Evolutionary conservation across 2,888 invertebrate species (phyloP).

Genomic region (Anodontia alba): DNA sequence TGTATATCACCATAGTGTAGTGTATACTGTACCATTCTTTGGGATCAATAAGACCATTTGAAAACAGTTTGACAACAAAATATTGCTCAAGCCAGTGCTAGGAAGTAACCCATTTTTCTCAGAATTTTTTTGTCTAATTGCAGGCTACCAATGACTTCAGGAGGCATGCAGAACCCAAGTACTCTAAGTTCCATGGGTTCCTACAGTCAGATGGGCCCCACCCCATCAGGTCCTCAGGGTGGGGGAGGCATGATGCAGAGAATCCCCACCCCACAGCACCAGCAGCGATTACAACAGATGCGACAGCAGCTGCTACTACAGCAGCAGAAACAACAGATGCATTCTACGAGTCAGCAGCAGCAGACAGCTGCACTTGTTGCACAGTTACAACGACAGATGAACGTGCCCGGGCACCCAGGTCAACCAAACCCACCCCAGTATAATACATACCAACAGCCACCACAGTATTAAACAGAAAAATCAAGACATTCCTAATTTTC

Average conservation of each 20-base stretch:
- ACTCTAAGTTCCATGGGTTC: slow-evolving; percentile 64
- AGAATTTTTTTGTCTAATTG: neutral
- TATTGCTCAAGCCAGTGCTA: too few species aligned
- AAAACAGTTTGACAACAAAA: too few species aligned
- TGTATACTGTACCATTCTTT: too few species aligned
- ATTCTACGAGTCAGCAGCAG: slow-evolving; percentile 85
- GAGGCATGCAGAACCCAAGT: slow-evolving; percentile 46
- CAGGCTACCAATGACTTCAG: slow-evolving; percentile 46
- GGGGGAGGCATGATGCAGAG: slow-evolving; percentile 62
- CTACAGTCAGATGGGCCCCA: slow-evolving; percentile 79
- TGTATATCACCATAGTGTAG: too few species aligned
- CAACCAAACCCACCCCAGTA: slow-evolving; percentile 14
- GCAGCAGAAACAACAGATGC: slow-evolving; percentile 80
- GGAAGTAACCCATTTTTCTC: too few species aligned
- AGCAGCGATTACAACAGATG: slow-evolving; percentile 82
- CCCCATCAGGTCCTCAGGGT: slow-evolving; percentile 54
- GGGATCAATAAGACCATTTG: too few species aligned
- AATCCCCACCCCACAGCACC: slow-evolving; percentile 78
- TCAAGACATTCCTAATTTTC: too few species aligned
- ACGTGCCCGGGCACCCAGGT: slow-evolving; percentile 28
- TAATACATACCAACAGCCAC: slow-evolving; percentile 10
- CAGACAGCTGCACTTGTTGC: slow-evolving; percentile 78
- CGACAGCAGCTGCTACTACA: slow-evolving; percentile 53
- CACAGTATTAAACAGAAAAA: slow-evolving; percentile 8
- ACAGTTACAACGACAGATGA: slow-evolving; percentile 75